Evolutionary conservation across 2,888 invertebrate species (phyloP).

Genomic region (Himalopsyche anomala): DNA sequence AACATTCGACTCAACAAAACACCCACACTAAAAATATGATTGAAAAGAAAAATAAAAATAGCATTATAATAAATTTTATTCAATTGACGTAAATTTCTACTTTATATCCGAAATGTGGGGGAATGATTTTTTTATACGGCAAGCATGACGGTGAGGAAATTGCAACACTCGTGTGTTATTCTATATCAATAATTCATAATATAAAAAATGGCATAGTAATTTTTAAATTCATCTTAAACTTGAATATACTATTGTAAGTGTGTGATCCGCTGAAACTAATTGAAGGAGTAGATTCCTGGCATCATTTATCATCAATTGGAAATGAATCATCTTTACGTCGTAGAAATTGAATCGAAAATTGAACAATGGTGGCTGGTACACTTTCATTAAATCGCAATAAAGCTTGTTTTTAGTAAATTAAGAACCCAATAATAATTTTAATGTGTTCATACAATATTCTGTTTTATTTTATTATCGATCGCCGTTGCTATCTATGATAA

Average conservation of each 20-base stretch:
- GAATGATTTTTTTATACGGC: background rate
- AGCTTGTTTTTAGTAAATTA: too few species aligned
- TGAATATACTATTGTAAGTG: background rate
- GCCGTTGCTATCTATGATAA: too few species aligned
- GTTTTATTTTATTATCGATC: too few species aligned
- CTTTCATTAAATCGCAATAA: too few species aligned
- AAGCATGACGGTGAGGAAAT: background rate
- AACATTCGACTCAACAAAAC: slow-evolving; percentile 4
- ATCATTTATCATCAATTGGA: background rate
- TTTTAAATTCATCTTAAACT: background rate
- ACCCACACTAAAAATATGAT: slow-evolving; percentile 30
- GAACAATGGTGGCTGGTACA: too few species aligned
- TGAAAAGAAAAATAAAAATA: slow-evolving; percentile 18
- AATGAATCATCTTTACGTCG: background rate
- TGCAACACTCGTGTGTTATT: background rate
- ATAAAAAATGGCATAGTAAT: background rate
- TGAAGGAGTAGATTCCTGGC: background rate
- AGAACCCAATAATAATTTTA: too few species aligned
- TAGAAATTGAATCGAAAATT: too few species aligned
- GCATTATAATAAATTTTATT: background rate
- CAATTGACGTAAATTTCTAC: slow-evolving; percentile 17
- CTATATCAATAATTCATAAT: background rate
- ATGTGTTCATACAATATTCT: too few species aligned
- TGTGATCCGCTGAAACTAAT: background rate
- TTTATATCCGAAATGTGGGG: background rate